Base-by-base conservation (phyloP, 2,888 invertebrate genomes). In the Hydrotaea diabolus region DNA sequence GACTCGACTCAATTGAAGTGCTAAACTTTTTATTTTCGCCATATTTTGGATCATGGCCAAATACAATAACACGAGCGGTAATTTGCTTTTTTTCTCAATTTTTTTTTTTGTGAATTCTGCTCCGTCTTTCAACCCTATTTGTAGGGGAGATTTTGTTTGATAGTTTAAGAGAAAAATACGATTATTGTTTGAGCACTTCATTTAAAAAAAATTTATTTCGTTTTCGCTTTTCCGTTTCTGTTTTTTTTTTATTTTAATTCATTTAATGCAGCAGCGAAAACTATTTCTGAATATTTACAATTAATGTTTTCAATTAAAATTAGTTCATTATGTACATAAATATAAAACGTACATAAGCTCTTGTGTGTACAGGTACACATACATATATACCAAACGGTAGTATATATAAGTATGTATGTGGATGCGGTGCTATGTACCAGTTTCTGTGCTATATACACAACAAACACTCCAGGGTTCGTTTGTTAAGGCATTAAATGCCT, bases 1-100 rank as follows among this genome's bases (percentile, higher is more conserved):
- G 74, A 77, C 73, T 83, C 77, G 80, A 80, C 77, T 83, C 83
- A 74, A 80, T 83, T 83, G 83, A 80, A 83, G 80, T 79, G 83
- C 76, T 79, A 76, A 75, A 76, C 46, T 78, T 75, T 74, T 82
- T 64, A 43, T 74, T 78, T 17, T 57, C 49, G 39, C 2, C 39
- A 46, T 66, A 46, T 26, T 69, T 74, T 83, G 83, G 83, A 83
- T 83, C 74, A 77, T 8, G 69, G 80, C 83, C 83, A 83, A 80
- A 83, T 62, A 83, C 74, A 80, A 80, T 83, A 83, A 80, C 80
- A 74, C 59, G 77, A 80, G 77, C 73, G 77, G 83, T 80, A 77
- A 83, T 80, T 83, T 77, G 80, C 79, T 49, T 49, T 83, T 79
- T 69, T 72, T 71, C 66, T 43, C 21, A 39, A n/a, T n/a, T 5